Percentiles rank a stretch among this genome's conserved stretches.
phyloP scores from a whole-genome alignment of 1,140 invertebrate genomes.

The Zaprionus gabonicus region DNA sequence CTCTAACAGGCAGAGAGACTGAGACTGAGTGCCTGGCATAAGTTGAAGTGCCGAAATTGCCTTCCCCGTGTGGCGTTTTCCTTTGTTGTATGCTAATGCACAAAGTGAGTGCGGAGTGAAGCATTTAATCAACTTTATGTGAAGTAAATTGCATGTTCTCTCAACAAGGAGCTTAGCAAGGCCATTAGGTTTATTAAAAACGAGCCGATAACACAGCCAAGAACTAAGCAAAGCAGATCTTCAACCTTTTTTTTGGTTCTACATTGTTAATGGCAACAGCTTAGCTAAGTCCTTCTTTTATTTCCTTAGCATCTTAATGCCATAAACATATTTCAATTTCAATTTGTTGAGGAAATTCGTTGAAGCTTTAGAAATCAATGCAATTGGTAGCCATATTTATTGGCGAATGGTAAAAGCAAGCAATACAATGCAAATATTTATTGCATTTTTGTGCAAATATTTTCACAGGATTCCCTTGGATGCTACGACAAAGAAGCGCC shows the following conservation, averaged over 20 bases:
- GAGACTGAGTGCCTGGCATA: neutral
- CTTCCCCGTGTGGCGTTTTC: constrained; percentile 6
- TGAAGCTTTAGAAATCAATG: constrained; percentile 4
- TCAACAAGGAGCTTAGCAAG: constrained; percentile 15
- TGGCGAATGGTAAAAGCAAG: neutral
- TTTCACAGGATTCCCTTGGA: constrained; percentile 13
- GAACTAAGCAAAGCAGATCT: neutral
- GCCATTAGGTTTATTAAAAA: constrained; percentile 74
- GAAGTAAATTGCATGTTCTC: constrained; percentile 56
- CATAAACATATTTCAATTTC: neutral
- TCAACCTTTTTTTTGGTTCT: neutral
- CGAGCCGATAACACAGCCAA: constrained; percentile 6
- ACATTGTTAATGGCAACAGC: neutral
- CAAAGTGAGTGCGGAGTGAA: constrained; percentile 22
- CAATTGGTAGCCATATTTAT: constrained; percentile 1
- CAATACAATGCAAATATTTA: constrained; percentile 27
- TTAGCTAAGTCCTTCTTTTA: neutral
- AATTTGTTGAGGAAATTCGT: constrained; percentile 2
- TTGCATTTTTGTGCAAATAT: constrained; percentile 25
- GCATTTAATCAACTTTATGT: constrained; percentile 77
- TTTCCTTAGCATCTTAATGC: neutral
- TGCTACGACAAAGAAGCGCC: constrained; percentile 1
- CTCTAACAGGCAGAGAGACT: neutral
- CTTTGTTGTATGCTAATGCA: constrained; percentile 57
- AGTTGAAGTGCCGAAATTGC: constrained; percentile 13